Base-by-base conservation (phyloP, 2,888 invertebrate species). In the Hermodice carunculata region DNA sequence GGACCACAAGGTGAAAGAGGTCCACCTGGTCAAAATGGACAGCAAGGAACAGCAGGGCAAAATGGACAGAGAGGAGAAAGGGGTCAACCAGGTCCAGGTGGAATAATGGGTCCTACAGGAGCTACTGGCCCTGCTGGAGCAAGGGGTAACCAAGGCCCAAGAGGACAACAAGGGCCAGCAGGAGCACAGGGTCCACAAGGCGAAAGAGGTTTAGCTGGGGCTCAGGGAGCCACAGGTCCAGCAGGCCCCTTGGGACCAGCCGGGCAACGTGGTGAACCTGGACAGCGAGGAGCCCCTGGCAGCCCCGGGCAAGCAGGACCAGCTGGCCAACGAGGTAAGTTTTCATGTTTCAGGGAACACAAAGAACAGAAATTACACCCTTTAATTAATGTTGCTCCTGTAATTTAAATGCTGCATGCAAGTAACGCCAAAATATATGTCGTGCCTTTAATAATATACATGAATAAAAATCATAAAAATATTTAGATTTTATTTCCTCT, bases 1-100 rank as follows among this genome's bases (percentile, higher is more conserved):
- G 73, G 73, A 24, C 54, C 66, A 19, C 19, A 28, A 32, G 65
- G 70, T 40, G 44, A 52, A 48, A n/a, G 24, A 59, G 78, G 78
- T 17, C 61, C 67, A 64, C 43, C 61, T 3, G 78, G 78, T 29
- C 61, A 43, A 61, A 43, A 56, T 2, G 77, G 77, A 19, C 57
- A 66, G 29, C 29, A 63, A 14, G 90, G 90, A 61, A 80, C 78
- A 61, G 91, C 91, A 83, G 85, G 85, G 17, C 40, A 28, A 44
- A 79, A 34, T 19, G 84, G 84, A 67, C 81, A 79, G 49, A 69
- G 75, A 49, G 83, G 63, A 61, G 19, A 49, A 2, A 14, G n/a
- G 68, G 66, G n/a, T 19, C 56, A 2, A 17, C 54, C 19, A 64
- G 66, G n/a, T n/a, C n/a, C n/a, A n/a, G n/a, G n/a, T n/a, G 69